Evolutionary conservation across 2,113 vertebrate genomes (phyloP).

Genomic region (Stegastes partitus): DNA sequence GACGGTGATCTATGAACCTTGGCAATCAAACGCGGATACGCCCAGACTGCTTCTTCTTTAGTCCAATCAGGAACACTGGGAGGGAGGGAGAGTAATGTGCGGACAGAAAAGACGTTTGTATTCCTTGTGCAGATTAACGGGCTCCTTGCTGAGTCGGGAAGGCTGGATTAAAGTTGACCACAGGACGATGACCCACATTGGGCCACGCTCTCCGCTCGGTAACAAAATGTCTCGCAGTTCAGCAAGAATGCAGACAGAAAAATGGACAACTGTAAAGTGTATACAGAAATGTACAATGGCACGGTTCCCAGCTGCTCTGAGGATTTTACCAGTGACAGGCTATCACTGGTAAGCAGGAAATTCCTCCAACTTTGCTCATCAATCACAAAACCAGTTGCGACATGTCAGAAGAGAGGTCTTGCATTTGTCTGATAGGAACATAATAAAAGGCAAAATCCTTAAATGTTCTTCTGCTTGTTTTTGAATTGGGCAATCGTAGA

Average conservation of each 20-base stretch:
- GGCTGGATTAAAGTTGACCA: slow-evolving; percentile 31
- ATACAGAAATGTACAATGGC: neutral
- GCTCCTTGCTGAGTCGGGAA: slow-evolving; percentile 13
- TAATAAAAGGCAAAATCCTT: neutral
- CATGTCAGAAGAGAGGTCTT: slow-evolving; percentile 17
- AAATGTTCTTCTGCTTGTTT: neutral
- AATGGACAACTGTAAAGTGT: neutral
- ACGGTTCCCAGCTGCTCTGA: slow-evolving; percentile 8
- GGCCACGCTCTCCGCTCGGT: neutral
- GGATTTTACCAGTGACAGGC: neutral
- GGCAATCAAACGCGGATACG: slow-evolving; percentile 17
- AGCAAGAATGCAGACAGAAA: neutral
- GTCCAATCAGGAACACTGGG: slow-evolving; percentile 1
- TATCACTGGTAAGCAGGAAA: slow-evolving; percentile 55
- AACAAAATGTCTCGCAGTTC: slow-evolving; percentile 1
- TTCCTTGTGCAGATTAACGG: slow-evolving; percentile 43
- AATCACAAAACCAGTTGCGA: slow-evolving; percentile 63
- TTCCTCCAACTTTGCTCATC: slow-evolving; percentile 62
- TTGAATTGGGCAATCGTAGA: neutral
- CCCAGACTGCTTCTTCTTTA: slow-evolving; percentile 5
- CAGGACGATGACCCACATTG: slow-evolving; percentile 20
- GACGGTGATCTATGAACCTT: slow-evolving; percentile 27
- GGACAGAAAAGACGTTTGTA: neutral
- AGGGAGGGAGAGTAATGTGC: neutral
- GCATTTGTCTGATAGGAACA: neutral